phyloP scores from a whole-genome alignment of 2,113 vertebrate genomes.

The Colistium nudipinnis region DNA sequence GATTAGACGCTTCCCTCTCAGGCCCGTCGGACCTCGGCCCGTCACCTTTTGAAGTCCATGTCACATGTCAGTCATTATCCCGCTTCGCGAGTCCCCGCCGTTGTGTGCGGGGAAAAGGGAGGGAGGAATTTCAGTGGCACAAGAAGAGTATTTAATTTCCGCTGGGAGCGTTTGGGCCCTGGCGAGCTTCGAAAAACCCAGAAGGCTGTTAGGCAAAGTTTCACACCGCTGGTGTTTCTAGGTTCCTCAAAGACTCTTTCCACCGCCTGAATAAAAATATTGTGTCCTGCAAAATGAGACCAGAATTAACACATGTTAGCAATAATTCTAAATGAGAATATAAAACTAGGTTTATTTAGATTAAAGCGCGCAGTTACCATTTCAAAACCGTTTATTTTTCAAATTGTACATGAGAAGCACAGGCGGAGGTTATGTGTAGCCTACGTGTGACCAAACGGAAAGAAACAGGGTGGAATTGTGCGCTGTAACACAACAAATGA shows the following conservation, averaged over 20 bases:
- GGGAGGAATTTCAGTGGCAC: not conserved
- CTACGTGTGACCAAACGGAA: not conserved
- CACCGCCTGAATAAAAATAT: not conserved
- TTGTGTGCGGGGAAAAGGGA: not conserved
- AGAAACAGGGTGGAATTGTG: not conserved
- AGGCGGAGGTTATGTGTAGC: not conserved
- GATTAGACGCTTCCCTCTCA: slow-evolving; percentile 65
- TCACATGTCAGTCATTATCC: slow-evolving; percentile 36
- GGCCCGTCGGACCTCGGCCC: slow-evolving; percentile 38
- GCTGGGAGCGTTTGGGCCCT: not conserved
- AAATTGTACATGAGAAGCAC: not conserved
- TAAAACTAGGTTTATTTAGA: too few species aligned
- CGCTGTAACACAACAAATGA: too few species aligned
- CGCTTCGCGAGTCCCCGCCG: too few species aligned
- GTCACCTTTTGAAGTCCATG: slow-evolving; percentile 25
- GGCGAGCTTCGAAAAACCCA: not conserved
- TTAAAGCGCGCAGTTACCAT: too few species aligned
- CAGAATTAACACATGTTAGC: not conserved
- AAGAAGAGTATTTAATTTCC: not conserved
- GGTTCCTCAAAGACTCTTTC: not conserved
- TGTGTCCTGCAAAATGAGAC: not conserved
- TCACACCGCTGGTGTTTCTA: too few species aligned
- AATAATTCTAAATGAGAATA: not conserved
- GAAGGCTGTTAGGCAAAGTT: not conserved
- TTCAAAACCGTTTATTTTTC: not conserved